Evolutionary conservation across 2,113 vertebrate genomes (phyloP).

Genomic region (Cyrtonyx montezumae): DNA sequence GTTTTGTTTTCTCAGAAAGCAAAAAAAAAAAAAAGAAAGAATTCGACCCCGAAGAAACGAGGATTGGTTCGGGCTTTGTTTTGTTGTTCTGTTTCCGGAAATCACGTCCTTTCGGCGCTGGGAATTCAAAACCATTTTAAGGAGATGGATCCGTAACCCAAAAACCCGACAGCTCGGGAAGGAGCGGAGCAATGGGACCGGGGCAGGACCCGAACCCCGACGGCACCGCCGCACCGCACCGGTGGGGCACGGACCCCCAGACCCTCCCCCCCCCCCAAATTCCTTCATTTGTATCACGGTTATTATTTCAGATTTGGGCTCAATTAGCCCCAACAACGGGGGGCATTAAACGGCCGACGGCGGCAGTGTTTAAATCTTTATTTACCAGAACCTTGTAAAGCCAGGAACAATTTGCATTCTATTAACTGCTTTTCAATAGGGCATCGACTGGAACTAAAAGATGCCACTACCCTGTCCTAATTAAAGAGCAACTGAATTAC

Average conservation of each 20-base stretch:
- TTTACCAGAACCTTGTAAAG: conserved; percentile 95
- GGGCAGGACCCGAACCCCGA: not conserved
- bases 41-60: not conserved
- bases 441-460: conserved; percentile 97
- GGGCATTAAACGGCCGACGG: conserved; percentile 90
- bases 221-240: not conserved
- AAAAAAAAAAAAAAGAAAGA: too few species aligned
- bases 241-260: too few species aligned
- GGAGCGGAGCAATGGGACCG: not conserved
- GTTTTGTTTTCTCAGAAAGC: not conserved
- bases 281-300: too few species aligned
- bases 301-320: conserved; percentile 62
- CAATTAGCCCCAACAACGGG: conserved; percentile 90
- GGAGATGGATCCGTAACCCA: not conserved
- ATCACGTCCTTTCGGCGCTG: not conserved
- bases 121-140: not conserved
- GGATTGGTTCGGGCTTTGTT: too few species aligned
- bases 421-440: conserved; percentile 97
- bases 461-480: conserved; percentile 89
- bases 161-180: not conserved
- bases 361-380: conserved; percentile 94
- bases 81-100: not conserved
- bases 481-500: conserved; percentile 90
- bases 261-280: too few species aligned
- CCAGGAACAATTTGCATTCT: conserved; percentile 93